phyloP scores from a whole-genome alignment of 2,797 vertebrate genomes.

The Paguma larvata region DNA sequence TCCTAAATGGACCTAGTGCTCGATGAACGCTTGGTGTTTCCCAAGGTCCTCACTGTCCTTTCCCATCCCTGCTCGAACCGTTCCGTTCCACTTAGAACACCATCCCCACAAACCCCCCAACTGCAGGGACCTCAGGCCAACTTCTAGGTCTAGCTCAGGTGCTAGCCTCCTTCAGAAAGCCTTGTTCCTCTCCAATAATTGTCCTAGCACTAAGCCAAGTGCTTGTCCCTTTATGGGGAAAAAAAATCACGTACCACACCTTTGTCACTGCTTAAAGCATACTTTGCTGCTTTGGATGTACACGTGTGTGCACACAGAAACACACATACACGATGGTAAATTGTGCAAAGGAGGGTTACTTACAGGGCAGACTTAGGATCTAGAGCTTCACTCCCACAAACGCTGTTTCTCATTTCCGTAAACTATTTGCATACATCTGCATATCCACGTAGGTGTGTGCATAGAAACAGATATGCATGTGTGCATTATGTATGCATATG shows the following conservation, averaged over 20 bases:
- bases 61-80: neutral
- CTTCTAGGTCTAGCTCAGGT: neutral
- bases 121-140: neutral
- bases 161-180: slow-evolving; percentile 2
- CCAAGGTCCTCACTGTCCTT: neutral
- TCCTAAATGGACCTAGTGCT: neutral
- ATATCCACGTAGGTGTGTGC: neutral
- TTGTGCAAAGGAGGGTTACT: neutral
- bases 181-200: neutral
- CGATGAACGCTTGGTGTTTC: neutral
- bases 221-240: neutral
- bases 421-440: neutral
- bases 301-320: neutral
- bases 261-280: neutral
- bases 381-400: neutral
- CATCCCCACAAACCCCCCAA: neutral
- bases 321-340: neutral
- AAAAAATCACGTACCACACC: neutral
- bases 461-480: neutral
- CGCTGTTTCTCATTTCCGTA: slow-evolving; percentile 20
- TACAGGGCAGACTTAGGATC: neutral
- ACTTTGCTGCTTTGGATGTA: neutral
- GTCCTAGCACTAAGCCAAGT: neutral
- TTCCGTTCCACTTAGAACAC: neutral
- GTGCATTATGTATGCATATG: neutral